These are phyloP conservation scores for Sminthopsis crassicaudata DNA, from an alignment of 2,113 vertebrate genomes.

Conservation along the genomic window DNA sequence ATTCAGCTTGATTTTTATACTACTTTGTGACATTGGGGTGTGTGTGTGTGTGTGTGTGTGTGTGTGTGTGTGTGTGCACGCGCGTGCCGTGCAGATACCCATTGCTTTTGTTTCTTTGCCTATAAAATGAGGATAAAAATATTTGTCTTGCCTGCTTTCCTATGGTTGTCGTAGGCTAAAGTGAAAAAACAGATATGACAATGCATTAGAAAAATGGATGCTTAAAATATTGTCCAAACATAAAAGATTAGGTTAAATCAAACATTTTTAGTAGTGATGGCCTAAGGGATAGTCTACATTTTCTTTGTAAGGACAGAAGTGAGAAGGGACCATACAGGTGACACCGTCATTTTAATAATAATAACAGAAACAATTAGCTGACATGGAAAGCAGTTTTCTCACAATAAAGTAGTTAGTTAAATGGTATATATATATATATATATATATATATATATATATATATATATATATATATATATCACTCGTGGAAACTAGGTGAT, in stretches of 20 bases:
- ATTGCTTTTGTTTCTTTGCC: neutral
- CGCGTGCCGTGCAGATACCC: neutral
- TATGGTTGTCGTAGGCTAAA: neutral
- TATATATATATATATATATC: neutral
- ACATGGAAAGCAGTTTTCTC: neutral
- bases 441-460: too few relatives aligned
- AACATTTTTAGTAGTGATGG: neutral
- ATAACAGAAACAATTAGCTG: neutral
- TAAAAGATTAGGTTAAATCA: neutral
- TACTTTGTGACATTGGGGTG: neutral
- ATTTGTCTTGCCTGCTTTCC: neutral
- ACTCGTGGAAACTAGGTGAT: neutral
- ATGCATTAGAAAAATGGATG: neutral
- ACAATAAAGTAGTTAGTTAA: neutral
- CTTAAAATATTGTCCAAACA: neutral
- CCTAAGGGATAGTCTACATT: neutral
- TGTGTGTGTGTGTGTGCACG: neutral
- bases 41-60: neutral
- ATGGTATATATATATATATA: neutral
- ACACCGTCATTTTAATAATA: neutral
- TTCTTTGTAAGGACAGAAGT: neutral
- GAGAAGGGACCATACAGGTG: too few relatives aligned
- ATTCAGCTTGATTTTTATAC: neutral
- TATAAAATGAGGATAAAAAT: neutral
- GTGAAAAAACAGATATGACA: neutral